A percentile compares a stretch with the other conserved stretches of the same genome.
These are phyloP conservation scores for Apocheima hispidaria DNA, from an alignment of 2,888 invertebrate genomes.

Conservation along the genomic window DNA sequence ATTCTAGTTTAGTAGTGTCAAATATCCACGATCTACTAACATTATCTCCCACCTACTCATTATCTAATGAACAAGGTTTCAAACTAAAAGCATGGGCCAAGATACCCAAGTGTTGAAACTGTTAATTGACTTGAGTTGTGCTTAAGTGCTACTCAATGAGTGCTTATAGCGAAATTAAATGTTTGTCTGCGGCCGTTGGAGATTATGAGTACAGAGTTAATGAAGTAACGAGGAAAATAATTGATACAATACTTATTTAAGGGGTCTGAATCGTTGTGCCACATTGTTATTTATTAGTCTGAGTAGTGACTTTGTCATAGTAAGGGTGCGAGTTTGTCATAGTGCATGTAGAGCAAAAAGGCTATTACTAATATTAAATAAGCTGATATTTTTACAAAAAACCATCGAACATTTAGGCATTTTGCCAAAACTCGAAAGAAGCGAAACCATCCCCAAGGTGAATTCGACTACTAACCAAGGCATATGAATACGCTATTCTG, in stretches of 20 bases:
- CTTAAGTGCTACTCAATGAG: constrained; percentile 51
- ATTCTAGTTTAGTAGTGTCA: neutral
- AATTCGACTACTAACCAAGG: too few species aligned
- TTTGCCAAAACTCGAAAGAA: too few species aligned
- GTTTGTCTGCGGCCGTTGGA: neutral
- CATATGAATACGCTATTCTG: neutral
- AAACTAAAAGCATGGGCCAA: constrained; percentile 13
- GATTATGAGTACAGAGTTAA: neutral
- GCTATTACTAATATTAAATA: too few species aligned
- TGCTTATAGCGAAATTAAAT: constrained; percentile 15
- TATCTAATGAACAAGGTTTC: constrained; percentile 44
- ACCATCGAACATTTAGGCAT: too few species aligned
- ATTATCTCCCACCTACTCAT: constrained; percentile 24
- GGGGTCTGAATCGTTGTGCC: too few species aligned
- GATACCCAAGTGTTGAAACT: constrained; percentile 56
- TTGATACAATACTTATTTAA: too few species aligned
- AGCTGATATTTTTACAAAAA: too few species aligned
- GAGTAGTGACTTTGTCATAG: too few species aligned
- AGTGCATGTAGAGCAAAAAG: too few species aligned
- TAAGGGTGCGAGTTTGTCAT: too few species aligned
- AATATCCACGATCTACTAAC: constrained; percentile 13
- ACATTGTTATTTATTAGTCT: too few species aligned
- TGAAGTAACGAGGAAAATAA: neutral
- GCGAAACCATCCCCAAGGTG: too few species aligned
- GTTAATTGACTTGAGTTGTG: constrained; percentile 57